A percentile compares a stretch with the other conserved stretches of the same genome.
phyloP scores from a whole-genome alignment of 2,797 vertebrate species.

The Oreochromis grahami region DNA sequence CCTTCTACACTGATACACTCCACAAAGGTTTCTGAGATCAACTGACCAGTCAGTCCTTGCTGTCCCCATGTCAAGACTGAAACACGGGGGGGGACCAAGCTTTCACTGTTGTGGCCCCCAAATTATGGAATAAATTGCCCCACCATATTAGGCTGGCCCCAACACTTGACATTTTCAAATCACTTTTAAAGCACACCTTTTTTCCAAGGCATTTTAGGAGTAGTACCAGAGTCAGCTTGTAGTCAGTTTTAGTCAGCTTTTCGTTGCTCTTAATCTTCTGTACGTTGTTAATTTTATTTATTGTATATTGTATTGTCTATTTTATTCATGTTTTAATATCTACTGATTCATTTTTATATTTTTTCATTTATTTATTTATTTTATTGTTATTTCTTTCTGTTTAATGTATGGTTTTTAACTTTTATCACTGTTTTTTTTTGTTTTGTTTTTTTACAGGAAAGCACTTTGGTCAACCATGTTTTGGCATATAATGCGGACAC shows the following conservation, averaged over 20 bases:
- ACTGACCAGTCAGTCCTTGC: background rate
- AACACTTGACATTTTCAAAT: background rate
- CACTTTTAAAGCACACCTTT: background rate
- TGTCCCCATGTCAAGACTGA: background rate
- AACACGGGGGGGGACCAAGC: background rate
- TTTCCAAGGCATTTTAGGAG: background rate
- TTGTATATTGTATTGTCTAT: background rate
- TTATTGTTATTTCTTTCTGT: background rate
- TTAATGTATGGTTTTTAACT: background rate
- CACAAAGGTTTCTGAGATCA: background rate
- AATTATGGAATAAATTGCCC: background rate
- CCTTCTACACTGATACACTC: background rate
- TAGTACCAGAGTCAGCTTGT: background rate
- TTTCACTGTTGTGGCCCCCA: background rate
- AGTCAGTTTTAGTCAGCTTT: background rate
- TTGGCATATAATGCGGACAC: background rate
- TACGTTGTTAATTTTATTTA: background rate
- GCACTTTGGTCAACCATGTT: background rate
- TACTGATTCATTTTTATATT: background rate
- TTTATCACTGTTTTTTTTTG: background rate
- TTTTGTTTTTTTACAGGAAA: fast-evolving
- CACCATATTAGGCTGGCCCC: background rate
- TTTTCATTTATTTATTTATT: background rate
- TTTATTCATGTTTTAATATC: background rate
- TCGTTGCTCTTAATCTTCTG: background rate